These are phyloP conservation scores for Venusia cambrica DNA, from an alignment of 2,888 invertebrate genomes.

Conservation along the genomic window DNA sequence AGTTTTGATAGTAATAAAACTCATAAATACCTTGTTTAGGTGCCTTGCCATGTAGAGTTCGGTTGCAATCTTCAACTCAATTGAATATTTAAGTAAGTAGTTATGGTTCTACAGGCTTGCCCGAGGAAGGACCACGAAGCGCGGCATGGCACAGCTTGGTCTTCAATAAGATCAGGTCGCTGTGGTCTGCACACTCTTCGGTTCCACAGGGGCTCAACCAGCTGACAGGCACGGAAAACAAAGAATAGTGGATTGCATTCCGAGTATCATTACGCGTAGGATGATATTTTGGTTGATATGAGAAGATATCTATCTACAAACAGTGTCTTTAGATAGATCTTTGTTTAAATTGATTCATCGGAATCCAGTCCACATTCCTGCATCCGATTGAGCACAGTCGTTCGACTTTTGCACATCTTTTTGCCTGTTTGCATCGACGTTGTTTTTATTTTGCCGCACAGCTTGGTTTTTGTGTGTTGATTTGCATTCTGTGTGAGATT, in stretches of 20 bases:
- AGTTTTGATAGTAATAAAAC: slow-evolving; percentile 17
- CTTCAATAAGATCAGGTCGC: slow-evolving; percentile 92
- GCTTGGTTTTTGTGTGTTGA: slow-evolving; percentile 44
- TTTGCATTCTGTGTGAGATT: slow-evolving; percentile 33
- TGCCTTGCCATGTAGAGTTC: background rate
- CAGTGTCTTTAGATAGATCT: slow-evolving; percentile 27
- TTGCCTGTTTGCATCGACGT: slow-evolving; percentile 63
- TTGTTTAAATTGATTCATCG: slow-evolving; percentile 42
- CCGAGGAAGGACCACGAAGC: slow-evolving; percentile 71
- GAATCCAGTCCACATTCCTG: slow-evolving; percentile 68
- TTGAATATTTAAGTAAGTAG: slow-evolving; percentile 13
- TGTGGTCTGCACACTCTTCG: slow-evolving; percentile 90
- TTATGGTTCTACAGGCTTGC: slow-evolving; percentile 57
- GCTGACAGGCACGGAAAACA: slow-evolving; percentile 83
- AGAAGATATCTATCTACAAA: slow-evolving; percentile 10
- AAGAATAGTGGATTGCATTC: slow-evolving; percentile 55
- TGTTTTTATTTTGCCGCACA: slow-evolving; percentile 58
- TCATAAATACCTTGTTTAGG: slow-evolving; percentile 6
- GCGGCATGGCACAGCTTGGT: slow-evolving; percentile 88
- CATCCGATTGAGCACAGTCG: slow-evolving; percentile 52
- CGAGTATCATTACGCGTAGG: slow-evolving; percentile 3
- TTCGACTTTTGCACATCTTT: slow-evolving; percentile 68
- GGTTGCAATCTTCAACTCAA: background rate
- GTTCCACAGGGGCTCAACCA: slow-evolving; percentile 91
- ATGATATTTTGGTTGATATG: slow-evolving; percentile 8